phyloP scores from a whole-genome alignment of 2,113 vertebrate species.

The Gasterosteus aculeatus region DNA sequence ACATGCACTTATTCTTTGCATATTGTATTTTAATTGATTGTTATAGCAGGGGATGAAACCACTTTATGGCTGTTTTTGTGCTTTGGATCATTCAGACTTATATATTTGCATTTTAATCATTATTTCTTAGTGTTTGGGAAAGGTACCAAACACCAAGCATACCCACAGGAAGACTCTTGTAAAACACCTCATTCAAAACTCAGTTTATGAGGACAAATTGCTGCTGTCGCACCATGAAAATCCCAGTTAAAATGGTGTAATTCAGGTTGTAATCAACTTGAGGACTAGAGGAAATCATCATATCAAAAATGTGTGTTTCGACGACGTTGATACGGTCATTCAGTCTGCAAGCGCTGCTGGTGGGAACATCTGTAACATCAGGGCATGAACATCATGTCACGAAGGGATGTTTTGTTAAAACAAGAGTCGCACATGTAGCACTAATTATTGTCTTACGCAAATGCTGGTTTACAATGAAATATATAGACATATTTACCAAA shows the following conservation, averaged over 20 bases:
- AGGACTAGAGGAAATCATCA: not conserved
- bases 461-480: no score
- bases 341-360: not conserved
- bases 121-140: conserved; percentile 55
- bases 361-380: not conserved
- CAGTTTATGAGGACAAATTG: conserved; percentile 31
- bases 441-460: not conserved
- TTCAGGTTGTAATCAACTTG: not conserved
- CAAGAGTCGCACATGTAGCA: not conserved
- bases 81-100: conserved; percentile 65
- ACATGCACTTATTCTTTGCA: conserved; percentile 57
- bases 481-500: not conserved
- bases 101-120: conserved; percentile 70
- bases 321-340: not conserved
- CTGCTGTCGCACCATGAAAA: conserved; percentile 16
- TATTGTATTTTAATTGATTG: conserved; percentile 79
- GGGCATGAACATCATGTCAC: not conserved
- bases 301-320: not conserved
- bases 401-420: not conserved
- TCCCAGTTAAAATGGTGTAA: not conserved
- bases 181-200: conserved; percentile 23
- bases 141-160: conserved; percentile 46
- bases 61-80: conserved; percentile 65
- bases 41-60: conserved; percentile 73
- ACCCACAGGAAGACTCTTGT: conserved; percentile 41